phyloP scores from a whole-genome alignment of 2,797 vertebrate genomes.

The Eidolon dupreanum region DNA sequence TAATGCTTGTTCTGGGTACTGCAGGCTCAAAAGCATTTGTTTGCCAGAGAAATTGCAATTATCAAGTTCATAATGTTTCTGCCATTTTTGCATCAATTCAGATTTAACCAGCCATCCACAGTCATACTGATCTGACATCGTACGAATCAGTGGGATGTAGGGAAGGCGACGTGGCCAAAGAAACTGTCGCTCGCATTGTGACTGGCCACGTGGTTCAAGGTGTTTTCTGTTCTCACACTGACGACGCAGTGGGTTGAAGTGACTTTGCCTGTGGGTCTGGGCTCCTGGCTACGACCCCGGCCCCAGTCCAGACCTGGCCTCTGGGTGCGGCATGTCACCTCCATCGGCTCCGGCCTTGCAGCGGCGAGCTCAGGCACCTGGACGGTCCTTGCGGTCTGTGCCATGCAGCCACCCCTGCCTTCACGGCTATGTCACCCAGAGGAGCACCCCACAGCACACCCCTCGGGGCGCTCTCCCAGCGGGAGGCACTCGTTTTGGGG shows the following conservation, averaged over 20 bases:
- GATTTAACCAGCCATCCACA: not conserved
- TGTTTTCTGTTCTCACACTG: not conserved
- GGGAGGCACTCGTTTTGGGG: not conserved
- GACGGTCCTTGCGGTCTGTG: not conserved
- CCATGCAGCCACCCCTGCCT: not conserved
- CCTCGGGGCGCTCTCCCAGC: not conserved
- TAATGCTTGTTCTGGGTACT: not conserved
- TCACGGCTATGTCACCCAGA: fast-evolving
- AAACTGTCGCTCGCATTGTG: not conserved
- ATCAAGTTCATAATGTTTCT: not conserved
- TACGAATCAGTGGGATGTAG: not conserved
- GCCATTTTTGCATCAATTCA: not conserved
- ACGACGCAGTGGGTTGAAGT: not conserved
- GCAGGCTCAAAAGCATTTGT: not conserved
- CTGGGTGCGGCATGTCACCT: not conserved
- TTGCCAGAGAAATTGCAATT: not conserved
- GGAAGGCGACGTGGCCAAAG: not conserved
- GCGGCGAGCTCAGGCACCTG: not conserved
- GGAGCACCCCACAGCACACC: fast-evolving
- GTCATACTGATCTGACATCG: not conserved
- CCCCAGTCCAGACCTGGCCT: no score
- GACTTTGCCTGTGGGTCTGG: not conserved
- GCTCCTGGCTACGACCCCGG: no score
- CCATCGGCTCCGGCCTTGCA: not conserved
- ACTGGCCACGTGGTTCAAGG: not conserved